Percentiles rank a stretch among this genome's conserved stretches.
Evolutionary conservation across 1,140 invertebrate species (phyloP).

Genomic region (Cydia amplana): DNA sequence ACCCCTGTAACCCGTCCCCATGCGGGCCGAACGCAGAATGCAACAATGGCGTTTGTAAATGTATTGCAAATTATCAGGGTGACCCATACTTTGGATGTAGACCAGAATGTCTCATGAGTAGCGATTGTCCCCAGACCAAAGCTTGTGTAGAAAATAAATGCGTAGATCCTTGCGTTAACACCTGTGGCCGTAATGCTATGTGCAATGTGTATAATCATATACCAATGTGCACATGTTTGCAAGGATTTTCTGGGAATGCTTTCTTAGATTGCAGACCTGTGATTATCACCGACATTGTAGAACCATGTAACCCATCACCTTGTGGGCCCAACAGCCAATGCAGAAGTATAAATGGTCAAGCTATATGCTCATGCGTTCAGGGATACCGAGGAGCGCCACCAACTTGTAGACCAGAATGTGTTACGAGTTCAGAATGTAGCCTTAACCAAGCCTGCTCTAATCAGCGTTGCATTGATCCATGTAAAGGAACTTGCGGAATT

Average conservation of each 20-base stretch:
- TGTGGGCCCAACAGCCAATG: slow-evolving; percentile 73
- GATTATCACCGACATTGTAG: slow-evolving; percentile 50
- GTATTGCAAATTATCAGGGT: slow-evolving; percentile 84
- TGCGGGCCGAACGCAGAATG: slow-evolving; percentile 80
- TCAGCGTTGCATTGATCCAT: slow-evolving; percentile 82
- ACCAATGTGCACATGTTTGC: slow-evolving; percentile 87
- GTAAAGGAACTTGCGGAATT: slow-evolving; percentile 77
- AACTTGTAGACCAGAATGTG: slow-evolving; percentile 81
- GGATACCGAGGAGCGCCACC: slow-evolving; percentile 80
- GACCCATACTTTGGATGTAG: slow-evolving; percentile 87
- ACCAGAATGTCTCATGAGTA: slow-evolving; percentile 89
- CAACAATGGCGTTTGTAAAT: slow-evolving; percentile 82
- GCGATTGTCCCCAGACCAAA: slow-evolving; percentile 88
- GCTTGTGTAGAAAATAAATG: slow-evolving; percentile 91
- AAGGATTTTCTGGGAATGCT: slow-evolving; percentile 88
- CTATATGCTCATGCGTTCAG: slow-evolving; percentile 81
- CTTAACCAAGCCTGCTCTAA: slow-evolving; percentile 81
- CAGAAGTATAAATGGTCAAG: slow-evolving; percentile 70
- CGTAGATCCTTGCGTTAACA: slow-evolving; percentile 90
- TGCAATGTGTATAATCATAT: slow-evolving; percentile 91
- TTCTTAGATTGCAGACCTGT: slow-evolving; percentile 86
- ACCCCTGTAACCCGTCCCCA: slow-evolving; percentile 68
- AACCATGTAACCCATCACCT: slow-evolving; percentile 77
- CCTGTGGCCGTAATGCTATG: slow-evolving; percentile 89
- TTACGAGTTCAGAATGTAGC: slow-evolving; percentile 81